Evolutionary conservation across 2,113 vertebrate genomes (phyloP), one percentile per base, ranked within the genome.

Genomic region (Lichenostomus cassidix): DNA sequence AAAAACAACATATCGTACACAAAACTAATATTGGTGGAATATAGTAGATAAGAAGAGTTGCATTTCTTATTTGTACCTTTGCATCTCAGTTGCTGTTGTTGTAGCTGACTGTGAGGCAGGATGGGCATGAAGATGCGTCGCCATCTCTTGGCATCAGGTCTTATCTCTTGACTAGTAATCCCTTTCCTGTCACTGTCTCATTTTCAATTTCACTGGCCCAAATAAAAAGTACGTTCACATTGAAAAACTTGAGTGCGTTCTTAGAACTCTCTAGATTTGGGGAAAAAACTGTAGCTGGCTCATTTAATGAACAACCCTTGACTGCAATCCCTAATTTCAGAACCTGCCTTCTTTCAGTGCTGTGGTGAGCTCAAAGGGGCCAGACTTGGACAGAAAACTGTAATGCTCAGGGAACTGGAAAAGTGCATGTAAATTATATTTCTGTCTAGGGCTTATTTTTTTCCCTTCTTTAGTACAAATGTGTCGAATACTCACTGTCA

Each of bases 41-140:
- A 59, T 56, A 81, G 64, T 7, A 78, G n/a, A 62, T 71, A 31
- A 42, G 52, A 82, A 35, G 28, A 89, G 27, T 29, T 76, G 15
- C 0, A 15, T 84, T 80, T 75, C 19, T 70, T 68, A 68, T 29
- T 83, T 28, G 18, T 35, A 42, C 18, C 18, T 21, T 44, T 76
- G 11, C 35, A 55, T 74, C 35, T 73, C 6, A 2, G 5, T 39
- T 76, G 11, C 21, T 83, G 23, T 49, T 75, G n/a, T 17, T 70
- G 47, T 56, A 65, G 53, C 37, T 95, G 55, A 17, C 35, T 42
- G 5, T 68, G 28, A n/a, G 2, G 29, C 31, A 75, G 68, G 50
- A 74, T 31, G 24, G 8, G 20, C 14, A 0, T 42, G 33, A 55
- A 44, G 49, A 81, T 28, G 2, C 0, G 0, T 5, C 44, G 19